Conservation (phyloP, 2,888 invertebrate genomes). For the Drosophila conformis region DNA sequence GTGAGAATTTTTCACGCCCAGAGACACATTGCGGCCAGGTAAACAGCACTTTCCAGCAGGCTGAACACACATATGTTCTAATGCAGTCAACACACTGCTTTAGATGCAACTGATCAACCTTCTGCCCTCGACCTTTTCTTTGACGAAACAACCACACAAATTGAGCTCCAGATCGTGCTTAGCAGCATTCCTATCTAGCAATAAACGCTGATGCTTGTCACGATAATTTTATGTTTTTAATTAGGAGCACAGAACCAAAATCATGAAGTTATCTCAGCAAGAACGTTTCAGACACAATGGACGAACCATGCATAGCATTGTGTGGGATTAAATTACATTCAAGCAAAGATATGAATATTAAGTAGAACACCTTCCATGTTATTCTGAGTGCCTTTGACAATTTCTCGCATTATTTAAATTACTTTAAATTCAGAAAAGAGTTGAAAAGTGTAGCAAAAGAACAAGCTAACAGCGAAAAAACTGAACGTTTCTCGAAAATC, state of each 20-base stretch:
- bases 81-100: neutral
- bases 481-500: neutral
- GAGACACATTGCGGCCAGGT: slow-evolving; percentile 46
- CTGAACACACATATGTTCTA: neutral
- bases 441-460: slow-evolving; percentile 58
- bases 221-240: slow-evolving; percentile 74
- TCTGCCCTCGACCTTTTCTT: neutral
- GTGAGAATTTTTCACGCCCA: slow-evolving; percentile 68
- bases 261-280: slow-evolving; percentile 3
- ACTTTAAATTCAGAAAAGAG: slow-evolving; percentile 36
- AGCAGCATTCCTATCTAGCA: slow-evolving; percentile 13
- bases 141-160: neutral
- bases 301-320: slow-evolving; percentile 16
- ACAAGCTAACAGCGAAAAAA: slow-evolving; percentile 40
- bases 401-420: slow-evolving; percentile 65
- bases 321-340: slow-evolving; percentile 38
- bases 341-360: slow-evolving; percentile 7
- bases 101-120: neutral
- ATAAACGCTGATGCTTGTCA: slow-evolving; percentile 65
- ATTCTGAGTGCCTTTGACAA: slow-evolving; percentile 53
- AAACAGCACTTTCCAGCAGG: slow-evolving; percentile 47
- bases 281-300: too few species aligned
- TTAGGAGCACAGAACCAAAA: slow-evolving; percentile 48
- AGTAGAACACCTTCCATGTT: neutral
- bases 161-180: slow-evolving; percentile 2